These are phyloP conservation scores for Neopelma chrysocephalum DNA, from an alignment of 2,797 vertebrate species.

Conservation along the genomic window DNA sequence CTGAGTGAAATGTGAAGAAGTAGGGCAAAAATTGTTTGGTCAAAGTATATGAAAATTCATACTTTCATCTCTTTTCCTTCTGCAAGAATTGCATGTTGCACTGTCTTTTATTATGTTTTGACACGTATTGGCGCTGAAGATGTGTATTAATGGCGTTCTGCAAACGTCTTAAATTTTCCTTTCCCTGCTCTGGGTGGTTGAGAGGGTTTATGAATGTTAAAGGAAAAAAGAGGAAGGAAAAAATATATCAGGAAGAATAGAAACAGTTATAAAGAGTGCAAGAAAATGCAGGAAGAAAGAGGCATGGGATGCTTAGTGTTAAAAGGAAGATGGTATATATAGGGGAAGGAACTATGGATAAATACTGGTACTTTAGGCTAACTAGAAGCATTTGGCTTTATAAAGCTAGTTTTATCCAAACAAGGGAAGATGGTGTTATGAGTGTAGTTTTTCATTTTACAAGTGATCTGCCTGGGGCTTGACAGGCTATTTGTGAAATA, in stretches of 20 bases:
- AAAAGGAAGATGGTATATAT: background rate
- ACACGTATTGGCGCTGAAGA: background rate
- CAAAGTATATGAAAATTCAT: background rate
- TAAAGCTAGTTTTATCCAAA: background rate
- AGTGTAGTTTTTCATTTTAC: background rate
- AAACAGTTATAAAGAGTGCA: background rate
- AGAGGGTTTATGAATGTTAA: background rate
- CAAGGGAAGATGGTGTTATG: background rate
- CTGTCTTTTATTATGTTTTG: background rate
- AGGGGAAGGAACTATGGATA: background rate
- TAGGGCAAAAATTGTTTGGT: constrained; percentile 8
- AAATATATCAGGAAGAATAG: background rate
- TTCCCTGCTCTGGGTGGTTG: background rate
- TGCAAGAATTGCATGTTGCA: background rate
- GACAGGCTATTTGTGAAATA: background rate
- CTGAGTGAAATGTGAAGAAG: constrained; percentile 17
- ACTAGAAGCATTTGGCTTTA: background rate
- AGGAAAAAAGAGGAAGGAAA: background rate
- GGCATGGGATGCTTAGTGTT: background rate
- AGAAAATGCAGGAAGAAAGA: background rate
- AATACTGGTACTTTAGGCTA: background rate
- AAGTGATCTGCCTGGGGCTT: background rate
- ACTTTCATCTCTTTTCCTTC: background rate
- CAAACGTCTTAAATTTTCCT: background rate
- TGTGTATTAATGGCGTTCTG: background rate